A percentile compares a stretch with the other conserved stretches of the same genome.
Evolutionary conservation across 1,140 invertebrate species (phyloP).

Genomic region (Caenorhabditis latens): DNA sequence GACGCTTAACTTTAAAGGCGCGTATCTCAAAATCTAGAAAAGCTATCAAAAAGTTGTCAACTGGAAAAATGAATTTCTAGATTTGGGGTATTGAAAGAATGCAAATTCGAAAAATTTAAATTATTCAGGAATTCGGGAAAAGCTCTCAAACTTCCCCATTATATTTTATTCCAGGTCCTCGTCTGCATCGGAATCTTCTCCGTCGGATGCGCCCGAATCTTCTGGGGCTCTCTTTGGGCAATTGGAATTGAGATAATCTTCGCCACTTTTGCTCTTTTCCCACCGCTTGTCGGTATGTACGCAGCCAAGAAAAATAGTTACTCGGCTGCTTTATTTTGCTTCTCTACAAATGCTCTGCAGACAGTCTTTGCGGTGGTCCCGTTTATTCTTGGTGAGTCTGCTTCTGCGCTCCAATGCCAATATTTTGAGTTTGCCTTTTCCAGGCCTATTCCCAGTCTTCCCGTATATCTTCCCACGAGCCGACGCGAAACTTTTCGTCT

Average conservation of each 20-base stretch:
- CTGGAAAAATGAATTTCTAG: too few relatives aligned
- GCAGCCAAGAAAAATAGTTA: constrained; percentile 13
- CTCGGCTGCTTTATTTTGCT: constrained; percentile 21
- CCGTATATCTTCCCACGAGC: constrained; percentile 28
- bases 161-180: background rate
- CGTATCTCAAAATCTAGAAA: too few relatives aligned
- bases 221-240: constrained; percentile 11
- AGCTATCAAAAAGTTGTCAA: too few relatives aligned
- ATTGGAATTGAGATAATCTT: constrained; percentile 43
- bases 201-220: constrained; percentile 6
- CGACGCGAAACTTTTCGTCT: constrained; percentile 2
- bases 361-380: constrained; percentile 9
- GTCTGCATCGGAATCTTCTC: constrained; percentile 6
- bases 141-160: background rate
- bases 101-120: too few relatives aligned
- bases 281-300: constrained; percentile 24
- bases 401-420: background rate
- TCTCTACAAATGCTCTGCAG: constrained; percentile 8
- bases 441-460: constrained; percentile 39
- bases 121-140: too few relatives aligned
- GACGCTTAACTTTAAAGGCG: too few relatives aligned
- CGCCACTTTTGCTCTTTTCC: constrained; percentile 12
- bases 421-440: background rate
- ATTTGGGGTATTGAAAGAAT: too few relatives aligned
- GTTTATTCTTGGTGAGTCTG: constrained; percentile 12